These are phyloP conservation scores for Marmota monax DNA, from an alignment of 2,113 vertebrate species.

Conservation along the genomic window DNA sequence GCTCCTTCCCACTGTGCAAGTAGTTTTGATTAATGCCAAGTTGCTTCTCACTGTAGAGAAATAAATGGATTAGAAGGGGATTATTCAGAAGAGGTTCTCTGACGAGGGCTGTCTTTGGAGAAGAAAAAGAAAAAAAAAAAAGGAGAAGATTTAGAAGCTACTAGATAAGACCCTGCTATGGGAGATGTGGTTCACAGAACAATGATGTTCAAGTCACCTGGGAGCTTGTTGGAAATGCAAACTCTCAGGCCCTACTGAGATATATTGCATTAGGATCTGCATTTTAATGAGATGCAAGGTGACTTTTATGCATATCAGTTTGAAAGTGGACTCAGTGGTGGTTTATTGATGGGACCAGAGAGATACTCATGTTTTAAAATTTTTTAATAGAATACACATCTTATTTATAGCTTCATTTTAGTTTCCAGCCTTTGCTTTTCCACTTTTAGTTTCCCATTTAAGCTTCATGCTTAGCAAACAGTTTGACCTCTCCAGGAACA, in stretches of 20 bases:
- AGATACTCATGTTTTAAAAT: not conserved
- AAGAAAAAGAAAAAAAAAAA: not conserved
- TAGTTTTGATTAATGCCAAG: not conserved
- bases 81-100: not conserved
- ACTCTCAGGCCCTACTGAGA: not conserved
- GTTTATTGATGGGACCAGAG: not conserved
- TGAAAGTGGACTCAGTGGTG: not conserved
- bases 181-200: not conserved
- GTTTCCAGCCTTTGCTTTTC: slow-evolving; percentile 34
- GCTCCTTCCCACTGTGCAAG: not conserved
- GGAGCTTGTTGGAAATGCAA: not conserved
- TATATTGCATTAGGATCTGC: not conserved
- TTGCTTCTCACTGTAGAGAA: not conserved
- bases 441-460: not conserved
- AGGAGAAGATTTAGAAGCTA: not conserved
- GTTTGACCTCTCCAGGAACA: not conserved
- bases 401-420: not conserved
- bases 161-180: not conserved
- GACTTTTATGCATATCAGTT: not conserved
- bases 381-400: not conserved
- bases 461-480: not conserved
- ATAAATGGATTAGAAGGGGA: not conserved
- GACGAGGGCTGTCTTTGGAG: not conserved
- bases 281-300: not conserved
- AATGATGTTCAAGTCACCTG: too few relatives aligned